A percentile compares a stretch with the other conserved stretches of the same genome.
Evolutionary conservation across 2,888 invertebrate genomes (phyloP).

Genomic region (Tetragonisca angustula): DNA sequence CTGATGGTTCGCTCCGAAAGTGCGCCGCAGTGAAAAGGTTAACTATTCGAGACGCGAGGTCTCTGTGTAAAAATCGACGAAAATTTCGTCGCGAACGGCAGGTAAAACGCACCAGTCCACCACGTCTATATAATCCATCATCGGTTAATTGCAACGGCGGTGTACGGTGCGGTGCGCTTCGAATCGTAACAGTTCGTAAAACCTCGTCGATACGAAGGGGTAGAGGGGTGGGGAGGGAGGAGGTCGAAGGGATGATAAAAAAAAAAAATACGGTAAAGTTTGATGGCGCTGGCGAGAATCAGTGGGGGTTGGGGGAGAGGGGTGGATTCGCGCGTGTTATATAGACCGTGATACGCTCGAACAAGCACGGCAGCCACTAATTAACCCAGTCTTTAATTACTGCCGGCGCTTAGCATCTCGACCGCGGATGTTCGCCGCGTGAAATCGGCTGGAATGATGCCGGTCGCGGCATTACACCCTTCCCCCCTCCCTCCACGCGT

Average conservation of each 20-base stretch:
- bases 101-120: neutral
- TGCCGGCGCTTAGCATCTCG: constrained; percentile 57
- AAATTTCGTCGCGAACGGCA: no score
- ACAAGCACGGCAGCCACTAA: constrained; percentile 62
- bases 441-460: constrained; percentile 64
- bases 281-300: constrained; percentile 22
- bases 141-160: constrained; percentile 15
- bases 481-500: neutral
- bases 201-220: neutral
- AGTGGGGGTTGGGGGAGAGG: no score
- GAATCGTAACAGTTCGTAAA: constrained; percentile 20
- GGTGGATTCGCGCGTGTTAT: constrained; percentile 1
- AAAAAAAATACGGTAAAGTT: constrained; percentile 36
- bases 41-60: no score
- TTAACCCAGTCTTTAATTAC: constrained; percentile 72
- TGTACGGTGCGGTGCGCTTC: neutral
- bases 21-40: no score
- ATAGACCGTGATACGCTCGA: constrained; percentile 39
- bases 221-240: neutral
- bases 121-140: constrained; percentile 23
- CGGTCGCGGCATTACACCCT: constrained; percentile 33
- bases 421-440: constrained; percentile 54
- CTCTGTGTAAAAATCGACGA: no score
- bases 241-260: neutral
- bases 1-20: no score